Base-by-base conservation (phyloP, 2,888 invertebrate species). In the Apodemia hepburni region DNA sequence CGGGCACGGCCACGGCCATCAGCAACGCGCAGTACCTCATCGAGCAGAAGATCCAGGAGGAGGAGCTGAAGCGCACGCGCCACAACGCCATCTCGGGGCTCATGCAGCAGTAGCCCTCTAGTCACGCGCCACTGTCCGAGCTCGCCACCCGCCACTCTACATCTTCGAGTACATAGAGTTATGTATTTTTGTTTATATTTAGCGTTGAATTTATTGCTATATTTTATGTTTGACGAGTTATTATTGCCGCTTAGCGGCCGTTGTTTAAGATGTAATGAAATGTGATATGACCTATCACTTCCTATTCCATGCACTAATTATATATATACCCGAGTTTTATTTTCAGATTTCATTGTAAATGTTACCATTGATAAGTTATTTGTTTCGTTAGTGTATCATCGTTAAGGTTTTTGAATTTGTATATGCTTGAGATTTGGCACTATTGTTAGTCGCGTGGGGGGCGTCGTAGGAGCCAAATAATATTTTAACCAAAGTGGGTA, bases 31-130 rank as follows among this genome's bases (percentile, higher is more conserved):
- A 97, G 88, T 97, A 95, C 93, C 95, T 98, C 92, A 98, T 98
- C 92, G 97, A 98, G 93, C 98, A 98, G 93, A 97, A 97, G 92
- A 97, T 98, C 89, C 95, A 95, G 88, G 98, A 98, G 93, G 98
- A 98, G 93, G 98, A 98, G 93, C 93, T 96, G 75, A 98, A 98
- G 93, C 95, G 98, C 86, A 97, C 97, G 80, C 95, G 97, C 82
- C 97, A 98, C 93, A 97, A 95, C 93, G 94, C 95, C 88, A 92
- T 94, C 92, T 93, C 95, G 81, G 93, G 92, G 76, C 93, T 95
- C 81, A 94, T 95, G 92, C 95, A 95, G 94, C 61, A 60, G 60
- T 58, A 54, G 61, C 71, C 76, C 33, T 33, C 33, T 33, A 33
- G 33, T 33, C 33, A 33, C 33, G 33, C 33, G 29, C 29, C 29